phyloP scores from a whole-genome alignment of 2,113 vertebrate species.

The Cygnus atratus region DNA sequence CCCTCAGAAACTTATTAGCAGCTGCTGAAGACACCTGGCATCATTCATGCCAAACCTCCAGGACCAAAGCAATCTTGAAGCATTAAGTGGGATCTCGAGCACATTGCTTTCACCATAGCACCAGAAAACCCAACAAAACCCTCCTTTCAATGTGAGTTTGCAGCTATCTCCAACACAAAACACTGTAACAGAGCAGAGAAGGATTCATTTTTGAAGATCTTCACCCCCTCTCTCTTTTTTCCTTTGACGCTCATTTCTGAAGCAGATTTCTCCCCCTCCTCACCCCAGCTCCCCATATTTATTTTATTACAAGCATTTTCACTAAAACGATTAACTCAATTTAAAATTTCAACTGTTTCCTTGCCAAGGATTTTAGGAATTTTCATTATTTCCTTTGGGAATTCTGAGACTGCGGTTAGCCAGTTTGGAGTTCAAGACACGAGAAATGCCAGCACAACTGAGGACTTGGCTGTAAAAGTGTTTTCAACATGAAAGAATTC shows the following conservation, averaged over 20 bases:
- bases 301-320: slow-evolving; percentile 71
- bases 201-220: background rate
- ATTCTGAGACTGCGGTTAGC: slow-evolving; percentile 64
- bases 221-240: background rate
- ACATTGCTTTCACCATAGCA: background rate
- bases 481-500: slow-evolving; percentile 89
- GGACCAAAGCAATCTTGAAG: background rate
- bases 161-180: background rate
- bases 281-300: slow-evolving; percentile 49
- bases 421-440: slow-evolving; percentile 64
- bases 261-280: background rate
- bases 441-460: slow-evolving; percentile 61
- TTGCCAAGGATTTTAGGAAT: slow-evolving; percentile 72
- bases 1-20: background rate
- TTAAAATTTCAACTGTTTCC: slow-evolving; percentile 71
- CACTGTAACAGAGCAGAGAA: background rate
- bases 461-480: slow-evolving; percentile 74
- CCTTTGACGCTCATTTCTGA: slow-evolving; percentile 15
- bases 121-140: background rate
- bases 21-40: background rate
- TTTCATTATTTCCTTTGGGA: slow-evolving; percentile 72
- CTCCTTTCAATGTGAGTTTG: background rate
- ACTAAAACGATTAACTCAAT: slow-evolving; percentile 69
- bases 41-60: background rate
- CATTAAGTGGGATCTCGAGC: background rate